These are phyloP conservation scores for Acromyrmex charruanus DNA, from an alignment of 1,140 invertebrate genomes.

Conservation along the genomic window DNA sequence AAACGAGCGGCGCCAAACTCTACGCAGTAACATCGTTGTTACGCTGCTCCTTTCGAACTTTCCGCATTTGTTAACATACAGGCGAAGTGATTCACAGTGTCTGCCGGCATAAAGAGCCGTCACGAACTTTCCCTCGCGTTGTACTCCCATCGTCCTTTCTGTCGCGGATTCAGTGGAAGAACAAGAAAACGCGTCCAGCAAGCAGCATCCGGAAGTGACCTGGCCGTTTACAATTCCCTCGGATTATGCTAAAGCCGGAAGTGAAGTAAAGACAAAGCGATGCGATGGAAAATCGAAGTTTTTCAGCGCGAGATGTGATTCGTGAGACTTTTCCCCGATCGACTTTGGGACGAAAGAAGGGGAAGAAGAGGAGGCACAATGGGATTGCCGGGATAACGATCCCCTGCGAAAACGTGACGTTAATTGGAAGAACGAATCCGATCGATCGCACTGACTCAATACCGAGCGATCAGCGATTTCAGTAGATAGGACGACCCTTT, in stretches of 20 bases:
- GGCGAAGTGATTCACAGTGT: slow-evolving; percentile 53
- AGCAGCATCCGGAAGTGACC: slow-evolving; percentile 23
- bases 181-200: slow-evolving; percentile 12
- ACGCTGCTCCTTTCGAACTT: slow-evolving; percentile 51
- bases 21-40: slow-evolving; percentile 48
- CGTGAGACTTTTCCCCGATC: slow-evolving; percentile 61
- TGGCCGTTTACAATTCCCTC: slow-evolving; percentile 25
- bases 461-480: slow-evolving; percentile 36
- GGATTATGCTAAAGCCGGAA: slow-evolving; percentile 42
- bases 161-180: not conserved
- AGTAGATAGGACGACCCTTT: slow-evolving; percentile 9
- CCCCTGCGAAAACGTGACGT: slow-evolving; percentile 54
- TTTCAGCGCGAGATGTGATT: slow-evolving; percentile 37
- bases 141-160: not conserved
- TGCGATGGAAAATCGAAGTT: slow-evolving; percentile 28
- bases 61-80: slow-evolving; percentile 55
- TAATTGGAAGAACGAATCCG: slow-evolving; percentile 57
- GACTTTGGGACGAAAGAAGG: not conserved
- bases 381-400: slow-evolving; percentile 56
- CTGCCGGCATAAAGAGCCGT: slow-evolving; percentile 41
- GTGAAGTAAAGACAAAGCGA: slow-evolving; percentile 25
- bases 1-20: slow-evolving; percentile 58
- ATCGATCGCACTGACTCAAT: slow-evolving; percentile 46
- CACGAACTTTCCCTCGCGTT: slow-evolving; percentile 26
- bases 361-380: not conserved